A percentile compares a stretch with the other conserved stretches of the same genome.
These are phyloP conservation scores for Chelidonichthys spinosus DNA, from an alignment of 2,797 vertebrate species.

Conservation along the genomic window DNA sequence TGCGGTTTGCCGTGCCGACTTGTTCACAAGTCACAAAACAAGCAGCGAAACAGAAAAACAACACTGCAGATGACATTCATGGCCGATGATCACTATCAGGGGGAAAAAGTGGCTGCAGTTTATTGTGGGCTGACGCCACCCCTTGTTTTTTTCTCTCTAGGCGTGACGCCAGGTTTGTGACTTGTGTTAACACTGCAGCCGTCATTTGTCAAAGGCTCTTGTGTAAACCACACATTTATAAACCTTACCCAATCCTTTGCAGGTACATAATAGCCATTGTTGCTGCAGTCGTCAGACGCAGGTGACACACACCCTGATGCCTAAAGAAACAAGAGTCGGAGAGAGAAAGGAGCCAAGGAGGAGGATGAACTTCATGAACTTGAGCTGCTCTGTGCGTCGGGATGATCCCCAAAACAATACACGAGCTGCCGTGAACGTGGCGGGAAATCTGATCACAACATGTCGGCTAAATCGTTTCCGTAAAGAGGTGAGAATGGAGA, in stretches of 20 bases:
- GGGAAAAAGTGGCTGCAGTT: not conserved
- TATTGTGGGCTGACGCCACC: conserved; percentile 14
- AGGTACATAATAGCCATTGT: conserved; percentile 49
- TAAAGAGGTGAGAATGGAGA: conserved; percentile 9
- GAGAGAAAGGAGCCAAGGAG: not conserved
- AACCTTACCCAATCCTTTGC: conserved; percentile 28
- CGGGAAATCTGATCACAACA: conserved; percentile 16
- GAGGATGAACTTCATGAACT: conserved; percentile 25
- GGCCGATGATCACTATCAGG: not conserved
- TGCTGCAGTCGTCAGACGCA: conserved; percentile 21
- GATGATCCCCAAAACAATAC: not conserved
- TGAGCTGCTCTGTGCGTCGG: conserved; percentile 4
- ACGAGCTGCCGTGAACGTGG: not conserved
- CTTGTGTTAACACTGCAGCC: conserved; percentile 26
- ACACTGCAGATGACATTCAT: not conserved
- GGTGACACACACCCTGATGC: conserved; percentile 11
- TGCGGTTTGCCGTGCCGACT: conserved; percentile 27
- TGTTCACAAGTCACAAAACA: conserved; percentile 31
- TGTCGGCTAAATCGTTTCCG: not conserved
- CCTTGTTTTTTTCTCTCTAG: conserved; percentile 27
- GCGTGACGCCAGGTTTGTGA: conserved; percentile 17
- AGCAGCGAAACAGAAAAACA: not conserved
- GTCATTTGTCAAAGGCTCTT: conserved; percentile 46
- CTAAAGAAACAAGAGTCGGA: conserved; percentile 3
- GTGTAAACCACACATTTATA: conserved; percentile 47